phyloP scores from a whole-genome alignment of 2,113 vertebrate genomes.

The Scortum barcoo region DNA sequence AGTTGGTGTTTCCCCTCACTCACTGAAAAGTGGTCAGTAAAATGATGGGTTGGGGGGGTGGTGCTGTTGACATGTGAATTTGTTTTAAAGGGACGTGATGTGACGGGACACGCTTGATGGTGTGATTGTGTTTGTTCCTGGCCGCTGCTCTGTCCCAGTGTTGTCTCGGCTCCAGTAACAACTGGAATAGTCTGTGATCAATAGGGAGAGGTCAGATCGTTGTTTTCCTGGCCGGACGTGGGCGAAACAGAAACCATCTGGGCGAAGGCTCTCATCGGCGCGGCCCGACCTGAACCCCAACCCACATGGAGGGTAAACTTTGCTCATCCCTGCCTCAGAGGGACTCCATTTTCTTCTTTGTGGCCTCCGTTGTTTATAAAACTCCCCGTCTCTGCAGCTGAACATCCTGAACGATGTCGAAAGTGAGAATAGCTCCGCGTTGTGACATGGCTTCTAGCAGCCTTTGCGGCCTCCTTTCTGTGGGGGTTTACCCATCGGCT shows the following conservation, averaged over 20 bases:
- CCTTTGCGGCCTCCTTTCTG: slow-evolving; percentile 7
- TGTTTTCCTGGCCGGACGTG: slow-evolving; percentile 31
- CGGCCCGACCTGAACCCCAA: slow-evolving; percentile 30
- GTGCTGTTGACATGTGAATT: slow-evolving; percentile 16
- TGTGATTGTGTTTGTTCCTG: slow-evolving; percentile 23
- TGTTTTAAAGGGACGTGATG: slow-evolving; percentile 5
- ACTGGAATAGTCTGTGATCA: slow-evolving; percentile 51
- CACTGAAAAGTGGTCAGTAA: neutral
- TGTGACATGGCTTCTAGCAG: slow-evolving; percentile 26
- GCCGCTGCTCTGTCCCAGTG: slow-evolving; percentile 1
- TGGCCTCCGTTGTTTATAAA: slow-evolving; percentile 33
- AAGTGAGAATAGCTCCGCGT: slow-evolving; percentile 14
- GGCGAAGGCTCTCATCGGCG: slow-evolving; percentile 30
- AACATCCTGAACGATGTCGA: slow-evolving; percentile 15
- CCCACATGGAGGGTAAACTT: slow-evolving; percentile 24
- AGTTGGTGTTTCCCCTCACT: neutral
- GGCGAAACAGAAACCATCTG: slow-evolving; percentile 60
- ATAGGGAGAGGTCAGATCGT: slow-evolving; percentile 46
- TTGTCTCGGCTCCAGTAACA: slow-evolving; percentile 44
- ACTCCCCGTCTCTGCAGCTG: neutral
- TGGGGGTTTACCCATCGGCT: slow-evolving; percentile 20
- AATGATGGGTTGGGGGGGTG: neutral
- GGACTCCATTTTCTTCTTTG: slow-evolving; percentile 3
- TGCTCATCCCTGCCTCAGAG: slow-evolving; percentile 22
- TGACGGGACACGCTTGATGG: slow-evolving; percentile 16